Conservation (phyloP, 2,888 invertebrate genomes). For the Spicauda simplicius region DNA sequence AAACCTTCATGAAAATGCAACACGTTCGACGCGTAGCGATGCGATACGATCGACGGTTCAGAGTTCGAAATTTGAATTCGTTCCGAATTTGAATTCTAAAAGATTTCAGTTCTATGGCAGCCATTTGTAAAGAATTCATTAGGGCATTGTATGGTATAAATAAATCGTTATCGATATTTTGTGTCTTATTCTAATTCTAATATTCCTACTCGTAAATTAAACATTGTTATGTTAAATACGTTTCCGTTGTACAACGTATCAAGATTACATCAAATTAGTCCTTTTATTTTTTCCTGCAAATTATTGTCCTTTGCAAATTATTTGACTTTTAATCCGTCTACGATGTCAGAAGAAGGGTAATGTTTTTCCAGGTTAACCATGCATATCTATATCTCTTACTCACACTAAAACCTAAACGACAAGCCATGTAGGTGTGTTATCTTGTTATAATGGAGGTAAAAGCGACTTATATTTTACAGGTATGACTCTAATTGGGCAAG, state of each 20-base stretch:
- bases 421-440: too few relatives aligned
- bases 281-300: too few relatives aligned
- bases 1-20: conserved; percentile 77
- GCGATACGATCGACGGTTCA: conserved; percentile 45
- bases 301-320: too few relatives aligned
- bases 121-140: conserved; percentile 27
- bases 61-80: conserved; percentile 35
- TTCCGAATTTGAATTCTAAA: conserved; percentile 27
- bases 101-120: not conserved
- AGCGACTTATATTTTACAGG: too few relatives aligned
- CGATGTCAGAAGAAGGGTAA: too few relatives aligned
- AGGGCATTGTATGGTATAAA: conserved; percentile 15
- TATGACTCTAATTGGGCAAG: too few relatives aligned
- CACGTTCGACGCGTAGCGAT: conserved; percentile 57
- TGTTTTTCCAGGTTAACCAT: too few relatives aligned
- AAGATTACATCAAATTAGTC: not conserved
- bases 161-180: conserved; percentile 14
- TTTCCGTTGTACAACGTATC: not conserved
- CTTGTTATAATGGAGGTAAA: too few relatives aligned
- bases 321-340: too few relatives aligned
- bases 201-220: not conserved
- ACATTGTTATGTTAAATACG: conserved; percentile 20
- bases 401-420: too few relatives aligned
- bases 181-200: conserved; percentile 1
- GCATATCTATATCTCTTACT: too few relatives aligned